Evolutionary conservation across 2,888 invertebrate species (phyloP).

Genomic region (Rhaphigaster nebulosa): DNA sequence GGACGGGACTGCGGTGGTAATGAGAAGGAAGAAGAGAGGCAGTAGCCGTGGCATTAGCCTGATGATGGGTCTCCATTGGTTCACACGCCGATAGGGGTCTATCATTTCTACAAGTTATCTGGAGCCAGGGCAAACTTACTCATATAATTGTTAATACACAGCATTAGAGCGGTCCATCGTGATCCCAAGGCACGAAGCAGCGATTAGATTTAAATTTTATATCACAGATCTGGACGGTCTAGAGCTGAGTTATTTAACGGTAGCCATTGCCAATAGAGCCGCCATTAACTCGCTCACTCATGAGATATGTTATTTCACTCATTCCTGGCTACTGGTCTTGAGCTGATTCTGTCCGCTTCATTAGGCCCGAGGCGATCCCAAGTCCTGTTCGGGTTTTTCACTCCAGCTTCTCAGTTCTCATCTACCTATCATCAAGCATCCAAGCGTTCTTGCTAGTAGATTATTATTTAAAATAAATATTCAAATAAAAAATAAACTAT

Average conservation of each 20-base stretch:
- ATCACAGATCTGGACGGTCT: slow-evolving; percentile 35
- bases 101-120: slow-evolving; percentile 52
- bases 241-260: slow-evolving; percentile 43
- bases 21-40: slow-evolving; percentile 24
- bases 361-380: not conserved
- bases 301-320: slow-evolving; percentile 44
- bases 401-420: not conserved
- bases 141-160: slow-evolving; percentile 58
- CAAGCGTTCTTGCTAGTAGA: not conserved
- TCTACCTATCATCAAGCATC: not conserved
- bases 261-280: slow-evolving; percentile 47
- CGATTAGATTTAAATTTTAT: slow-evolving; percentile 57
- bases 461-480: too few relatives aligned
- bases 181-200: slow-evolving; percentile 19
- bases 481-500: too few relatives aligned
- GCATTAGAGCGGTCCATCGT: slow-evolving; percentile 50
- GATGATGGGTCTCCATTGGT: not conserved
- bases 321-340: not conserved
- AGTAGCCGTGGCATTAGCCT: slow-evolving; percentile 9
- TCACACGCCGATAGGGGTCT: slow-evolving; percentile 49
- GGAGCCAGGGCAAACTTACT: slow-evolving; percentile 50
- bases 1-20: not conserved
- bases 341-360: not conserved
- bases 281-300: slow-evolving; percentile 10
- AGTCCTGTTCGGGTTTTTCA: not conserved